Conservation (phyloP, 53 echinoderm and acorn worm species). For the Paracentrotus lividus region DNA sequence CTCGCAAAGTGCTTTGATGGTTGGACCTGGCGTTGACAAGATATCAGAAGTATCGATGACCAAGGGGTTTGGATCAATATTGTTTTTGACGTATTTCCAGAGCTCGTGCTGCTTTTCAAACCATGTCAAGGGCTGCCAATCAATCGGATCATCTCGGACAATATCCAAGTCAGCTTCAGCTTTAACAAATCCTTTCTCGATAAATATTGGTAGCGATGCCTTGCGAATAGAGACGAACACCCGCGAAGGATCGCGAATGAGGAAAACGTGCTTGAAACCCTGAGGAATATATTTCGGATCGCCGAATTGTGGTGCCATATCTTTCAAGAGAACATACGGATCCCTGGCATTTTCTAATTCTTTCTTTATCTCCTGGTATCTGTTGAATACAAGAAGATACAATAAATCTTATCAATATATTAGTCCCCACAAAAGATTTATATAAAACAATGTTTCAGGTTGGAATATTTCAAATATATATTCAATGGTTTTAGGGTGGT, state of each 20-base stretch:
- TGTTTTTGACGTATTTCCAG: conserved; percentile 2
- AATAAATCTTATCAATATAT: too few species aligned
- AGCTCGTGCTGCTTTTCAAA: conserved; percentile 4
- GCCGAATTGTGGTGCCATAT: conserved; percentile 43
- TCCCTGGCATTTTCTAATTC: conserved; percentile 12
- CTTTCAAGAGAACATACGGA: conserved; percentile 59
- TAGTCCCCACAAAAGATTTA: too few species aligned
- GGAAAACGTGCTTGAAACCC: conserved; percentile 13
- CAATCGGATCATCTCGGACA: conserved; percentile 9
- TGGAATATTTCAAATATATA: too few species aligned
- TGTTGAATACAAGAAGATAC: too few species aligned
- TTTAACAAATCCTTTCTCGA: background rate
- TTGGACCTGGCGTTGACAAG: conserved; percentile 6
- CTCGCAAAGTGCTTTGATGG: conserved; percentile 40
- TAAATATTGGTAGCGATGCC: background rate
- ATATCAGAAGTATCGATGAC: conserved; percentile 37
- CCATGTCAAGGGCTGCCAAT: background rate
- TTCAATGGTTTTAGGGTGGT: too few species aligned
- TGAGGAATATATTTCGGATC: background rate
- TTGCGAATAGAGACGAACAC: conserved; percentile 31
- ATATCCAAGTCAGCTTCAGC: background rate
- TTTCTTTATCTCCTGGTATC: conserved; percentile 13
- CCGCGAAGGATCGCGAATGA: conserved; percentile 43
- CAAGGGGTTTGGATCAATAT: conserved; percentile 32
- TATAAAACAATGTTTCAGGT: too few species aligned